Percentiles rank a stretch among this genome's conserved stretches.
Conservation (phyloP, 1,140 invertebrate species). For the Drosophila micromelanica region DNA sequence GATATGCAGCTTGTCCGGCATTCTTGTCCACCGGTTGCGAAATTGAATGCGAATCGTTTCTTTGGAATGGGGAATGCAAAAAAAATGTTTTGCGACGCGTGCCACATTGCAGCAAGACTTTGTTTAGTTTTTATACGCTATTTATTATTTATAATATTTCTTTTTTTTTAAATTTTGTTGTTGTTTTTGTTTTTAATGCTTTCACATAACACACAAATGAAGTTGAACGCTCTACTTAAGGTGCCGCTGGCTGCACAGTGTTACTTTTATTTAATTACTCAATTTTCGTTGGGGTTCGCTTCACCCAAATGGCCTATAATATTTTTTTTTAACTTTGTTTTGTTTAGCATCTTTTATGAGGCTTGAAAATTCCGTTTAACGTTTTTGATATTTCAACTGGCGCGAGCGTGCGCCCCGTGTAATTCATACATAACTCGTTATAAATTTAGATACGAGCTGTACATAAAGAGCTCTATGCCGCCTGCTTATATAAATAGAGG, state of each 20-base stretch:
- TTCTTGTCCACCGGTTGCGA: slow-evolving; percentile 21
- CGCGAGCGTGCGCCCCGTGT: neutral
- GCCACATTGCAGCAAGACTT: slow-evolving; percentile 30
- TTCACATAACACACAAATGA: slow-evolving; percentile 41
- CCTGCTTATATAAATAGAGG: slow-evolving; percentile 20
- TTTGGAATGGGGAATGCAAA: slow-evolving; percentile 1
- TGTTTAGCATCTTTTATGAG: slow-evolving; percentile 26
- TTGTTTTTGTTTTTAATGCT: slow-evolving; percentile 26
- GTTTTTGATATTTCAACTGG: slow-evolving; percentile 17
- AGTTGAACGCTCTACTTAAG: slow-evolving; percentile 69
- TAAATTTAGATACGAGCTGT: slow-evolving; percentile 1
- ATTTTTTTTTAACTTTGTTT: neutral
- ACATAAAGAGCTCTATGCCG: slow-evolving; percentile 17
- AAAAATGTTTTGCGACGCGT: slow-evolving; percentile 40
- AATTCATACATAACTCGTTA: neutral
- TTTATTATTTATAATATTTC: neutral
- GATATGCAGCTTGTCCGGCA: slow-evolving; percentile 19
- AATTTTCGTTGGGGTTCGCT: slow-evolving; percentile 32
- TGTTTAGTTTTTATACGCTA: neutral
- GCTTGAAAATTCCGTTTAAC: slow-evolving; percentile 38
- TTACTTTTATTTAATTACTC: slow-evolving; percentile 59
- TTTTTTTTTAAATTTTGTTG: neutral
- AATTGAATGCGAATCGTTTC: neutral
- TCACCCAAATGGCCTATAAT: slow-evolving; percentile 13
- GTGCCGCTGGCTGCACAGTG: slow-evolving; percentile 28